phyloP scores from a whole-genome alignment of 2,113 vertebrate species.

The Cranoglanis bouderius region DNA sequence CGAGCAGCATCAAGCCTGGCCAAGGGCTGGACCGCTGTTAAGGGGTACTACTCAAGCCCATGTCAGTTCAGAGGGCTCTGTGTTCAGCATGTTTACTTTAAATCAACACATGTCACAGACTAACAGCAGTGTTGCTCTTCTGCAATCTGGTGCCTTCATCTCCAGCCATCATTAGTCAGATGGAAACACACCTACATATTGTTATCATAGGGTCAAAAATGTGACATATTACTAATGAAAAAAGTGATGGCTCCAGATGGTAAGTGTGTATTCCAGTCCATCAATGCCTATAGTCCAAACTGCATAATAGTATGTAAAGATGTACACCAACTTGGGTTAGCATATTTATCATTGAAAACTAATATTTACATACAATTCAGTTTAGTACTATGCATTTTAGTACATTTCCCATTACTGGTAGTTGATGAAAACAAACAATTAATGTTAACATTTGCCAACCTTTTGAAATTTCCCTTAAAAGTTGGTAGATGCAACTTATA shows the following conservation, averaged over 20 bases:
- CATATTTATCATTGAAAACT: not conserved
- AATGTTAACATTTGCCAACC: not conserved
- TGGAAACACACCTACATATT: not conserved
- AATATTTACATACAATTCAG: not conserved
- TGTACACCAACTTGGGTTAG: not conserved
- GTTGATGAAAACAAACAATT: not conserved
- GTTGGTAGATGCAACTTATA: not conserved
- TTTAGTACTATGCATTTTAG: not conserved
- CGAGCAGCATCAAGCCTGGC: constrained; percentile 18
- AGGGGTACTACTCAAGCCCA: constrained; percentile 11
- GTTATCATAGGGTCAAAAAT: not conserved
- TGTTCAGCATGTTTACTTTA: constrained; percentile 47
- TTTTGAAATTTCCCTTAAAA: not conserved
- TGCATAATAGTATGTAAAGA: not conserved
- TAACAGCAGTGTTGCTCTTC: not conserved
- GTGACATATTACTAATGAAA: not conserved
- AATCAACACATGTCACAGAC: constrained; percentile 27
- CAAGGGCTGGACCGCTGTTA: not conserved
- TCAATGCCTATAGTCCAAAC: not conserved
- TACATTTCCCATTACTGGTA: not conserved
- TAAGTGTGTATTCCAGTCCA: not conserved
- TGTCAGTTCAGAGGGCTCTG: constrained; percentile 40
- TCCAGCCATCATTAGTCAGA: not conserved
- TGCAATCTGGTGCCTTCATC: not conserved
- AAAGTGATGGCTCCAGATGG: not conserved